Conservation (phyloP, 2,888 invertebrate species). For the Ornithoptera alexandrae region DNA sequence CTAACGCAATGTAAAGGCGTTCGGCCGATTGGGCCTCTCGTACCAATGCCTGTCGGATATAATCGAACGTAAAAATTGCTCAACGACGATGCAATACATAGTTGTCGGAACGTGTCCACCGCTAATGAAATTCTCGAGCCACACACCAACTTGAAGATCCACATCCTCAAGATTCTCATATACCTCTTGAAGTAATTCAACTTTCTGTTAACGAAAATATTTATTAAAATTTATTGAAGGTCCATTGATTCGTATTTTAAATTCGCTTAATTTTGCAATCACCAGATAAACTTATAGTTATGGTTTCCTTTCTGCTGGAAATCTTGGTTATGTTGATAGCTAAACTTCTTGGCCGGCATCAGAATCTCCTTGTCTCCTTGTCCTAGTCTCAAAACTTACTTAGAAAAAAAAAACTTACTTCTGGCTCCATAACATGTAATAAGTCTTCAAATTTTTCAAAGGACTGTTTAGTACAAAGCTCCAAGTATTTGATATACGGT, state of each 20-base stretch:
- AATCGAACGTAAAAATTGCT: slow-evolving; percentile 88
- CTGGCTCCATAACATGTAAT: slow-evolving; percentile 80
- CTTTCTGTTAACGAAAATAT: slow-evolving; percentile 37
- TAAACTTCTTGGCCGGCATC: too few relatives aligned
- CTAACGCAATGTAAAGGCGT: slow-evolving; percentile 50
- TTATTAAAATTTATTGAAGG: neutral
- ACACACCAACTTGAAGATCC: slow-evolving; percentile 92
- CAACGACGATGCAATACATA: slow-evolving; percentile 90
- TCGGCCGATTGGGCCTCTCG: slow-evolving; percentile 45
- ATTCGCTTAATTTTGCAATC: too few relatives aligned
- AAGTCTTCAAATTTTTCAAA: slow-evolving; percentile 85
- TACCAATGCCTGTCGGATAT: slow-evolving; percentile 92
- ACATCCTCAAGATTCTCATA: slow-evolving; percentile 86
- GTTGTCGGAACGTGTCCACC: slow-evolving; percentile 91
- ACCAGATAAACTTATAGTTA: too few relatives aligned
- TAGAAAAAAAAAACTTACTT: slow-evolving; percentile 36
- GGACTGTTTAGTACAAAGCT: slow-evolving; percentile 86
- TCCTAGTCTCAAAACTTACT: neutral
- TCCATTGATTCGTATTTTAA: too few relatives aligned
- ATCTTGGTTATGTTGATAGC: too few relatives aligned
- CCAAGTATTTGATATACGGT: slow-evolving; percentile 90
- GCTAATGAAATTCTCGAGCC: slow-evolving; percentile 87
- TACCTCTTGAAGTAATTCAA: slow-evolving; percentile 39
- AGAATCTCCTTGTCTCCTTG: too few relatives aligned
- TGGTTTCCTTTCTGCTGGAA: too few relatives aligned